Evolutionary conservation across 2,797 vertebrate genomes (phyloP).

Genomic region (Paramormyrops hopkinsi): DNA sequence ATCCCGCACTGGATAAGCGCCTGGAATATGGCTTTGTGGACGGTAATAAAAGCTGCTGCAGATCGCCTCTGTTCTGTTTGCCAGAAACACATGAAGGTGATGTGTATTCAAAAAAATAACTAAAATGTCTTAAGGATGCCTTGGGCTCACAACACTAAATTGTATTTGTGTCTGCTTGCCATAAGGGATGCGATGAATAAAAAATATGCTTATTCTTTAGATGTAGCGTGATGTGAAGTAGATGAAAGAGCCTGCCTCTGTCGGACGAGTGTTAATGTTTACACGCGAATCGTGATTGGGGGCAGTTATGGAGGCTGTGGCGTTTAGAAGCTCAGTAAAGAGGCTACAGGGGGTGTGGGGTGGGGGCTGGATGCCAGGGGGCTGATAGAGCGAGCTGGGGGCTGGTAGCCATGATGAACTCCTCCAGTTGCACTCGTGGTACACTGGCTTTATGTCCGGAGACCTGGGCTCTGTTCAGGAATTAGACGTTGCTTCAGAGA

Average conservation of each 20-base stretch:
- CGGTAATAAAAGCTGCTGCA: not conserved
- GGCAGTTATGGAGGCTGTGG: not conserved
- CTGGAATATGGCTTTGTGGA: not conserved
- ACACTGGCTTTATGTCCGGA: conserved; percentile 9
- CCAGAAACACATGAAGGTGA: conserved; percentile 15
- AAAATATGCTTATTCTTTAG: not conserved
- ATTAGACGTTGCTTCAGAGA: conserved; percentile 20
- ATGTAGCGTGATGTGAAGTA: not conserved
- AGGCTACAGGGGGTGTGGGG: not conserved
- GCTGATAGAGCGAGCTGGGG: no score
- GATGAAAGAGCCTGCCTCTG: not conserved
- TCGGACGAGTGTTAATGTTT: not conserved
- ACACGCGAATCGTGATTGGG: not conserved
- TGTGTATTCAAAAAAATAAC: conserved; percentile 21
- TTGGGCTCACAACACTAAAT: not conserved
- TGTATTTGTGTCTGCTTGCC: not conserved
- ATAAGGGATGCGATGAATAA: conserved; percentile 14
- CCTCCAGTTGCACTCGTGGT: not conserved
- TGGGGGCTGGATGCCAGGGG: not conserved
- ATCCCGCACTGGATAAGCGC: not conserved
- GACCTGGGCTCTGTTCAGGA: conserved; percentile 25
- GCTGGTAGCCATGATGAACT: not conserved
- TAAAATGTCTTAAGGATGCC: conserved; percentile 18
- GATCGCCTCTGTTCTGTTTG: not conserved
- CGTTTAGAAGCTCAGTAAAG: not conserved